phyloP scores from a whole-genome alignment of 2,888 invertebrate species.

The Aethes cnicana region DNA sequence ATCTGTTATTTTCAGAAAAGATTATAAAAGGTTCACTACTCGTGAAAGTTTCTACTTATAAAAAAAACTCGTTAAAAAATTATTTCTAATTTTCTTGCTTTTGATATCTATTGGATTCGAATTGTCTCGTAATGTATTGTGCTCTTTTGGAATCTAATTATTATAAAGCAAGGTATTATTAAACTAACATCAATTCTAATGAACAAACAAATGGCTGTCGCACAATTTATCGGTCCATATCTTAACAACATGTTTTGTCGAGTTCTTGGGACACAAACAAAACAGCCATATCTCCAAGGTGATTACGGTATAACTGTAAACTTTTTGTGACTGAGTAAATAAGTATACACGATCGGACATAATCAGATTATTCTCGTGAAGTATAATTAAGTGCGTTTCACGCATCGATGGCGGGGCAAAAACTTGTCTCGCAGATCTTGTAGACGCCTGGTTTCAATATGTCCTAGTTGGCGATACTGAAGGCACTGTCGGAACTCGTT shows the following conservation, averaged over 20 bases:
- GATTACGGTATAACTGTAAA: conserved; percentile 17
- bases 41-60: no score
- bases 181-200: no score
- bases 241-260: conserved; percentile 2
- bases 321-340: conserved; percentile 18
- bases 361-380: conserved; percentile 47
- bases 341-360: conserved; percentile 29
- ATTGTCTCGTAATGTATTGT: no score
- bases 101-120: no score
- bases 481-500: conserved; percentile 33
- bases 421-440: conserved; percentile 37
- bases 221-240: no score
- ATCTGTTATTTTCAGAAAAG: no score
- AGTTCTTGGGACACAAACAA: conserved; percentile 5
- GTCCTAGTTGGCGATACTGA: conserved; percentile 37
- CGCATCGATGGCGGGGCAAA: conserved; percentile 42
- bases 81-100: no score
- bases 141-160: no score
- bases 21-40: no score
- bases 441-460: conserved; percentile 35
- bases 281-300: conserved; percentile 7
- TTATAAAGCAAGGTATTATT: no score
- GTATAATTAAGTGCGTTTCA: conserved; percentile 46
- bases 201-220: no score
- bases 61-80: no score